A percentile compares a stretch with the other conserved stretches of the same genome.
Conservation (phyloP, 1,140 invertebrate species). For the Trypoxylus dichotomus region DNA sequence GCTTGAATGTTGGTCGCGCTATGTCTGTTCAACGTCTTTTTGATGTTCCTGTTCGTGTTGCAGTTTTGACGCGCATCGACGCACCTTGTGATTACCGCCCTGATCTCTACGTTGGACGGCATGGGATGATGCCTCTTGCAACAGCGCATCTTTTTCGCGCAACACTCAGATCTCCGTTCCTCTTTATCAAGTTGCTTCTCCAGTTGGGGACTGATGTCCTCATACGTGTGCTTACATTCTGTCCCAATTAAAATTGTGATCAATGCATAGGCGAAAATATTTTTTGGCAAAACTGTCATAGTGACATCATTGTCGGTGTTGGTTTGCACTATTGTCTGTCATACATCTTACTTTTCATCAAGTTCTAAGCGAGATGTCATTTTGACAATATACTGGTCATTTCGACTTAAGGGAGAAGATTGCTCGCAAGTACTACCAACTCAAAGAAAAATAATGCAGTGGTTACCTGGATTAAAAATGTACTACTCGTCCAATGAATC, state of each 20-base stretch:
- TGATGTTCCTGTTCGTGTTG: constrained; percentile 31
- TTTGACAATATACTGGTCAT: not conserved
- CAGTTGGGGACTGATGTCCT: not conserved
- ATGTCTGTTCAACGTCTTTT: constrained; percentile 19
- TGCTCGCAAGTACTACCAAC: no score
- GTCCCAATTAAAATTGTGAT: not conserved
- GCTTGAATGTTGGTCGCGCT: constrained; percentile 32
- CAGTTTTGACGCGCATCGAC: constrained; percentile 10
- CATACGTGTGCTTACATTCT: not conserved
- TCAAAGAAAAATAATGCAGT: no score
- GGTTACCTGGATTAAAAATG: no score
- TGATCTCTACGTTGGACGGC: constrained; percentile 47
- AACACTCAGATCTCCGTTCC: constrained; percentile 37
- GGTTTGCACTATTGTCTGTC: not conserved
- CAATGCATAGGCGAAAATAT: not conserved
- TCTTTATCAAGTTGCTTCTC: constrained; percentile 32
- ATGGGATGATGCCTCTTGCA: constrained; percentile 28
- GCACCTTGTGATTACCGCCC: constrained; percentile 45
- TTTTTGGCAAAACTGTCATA: constrained; percentile 12
- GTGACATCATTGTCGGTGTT: not conserved
- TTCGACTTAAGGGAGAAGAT: no score
- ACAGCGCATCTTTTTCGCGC: constrained; percentile 39
- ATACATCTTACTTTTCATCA: no score
- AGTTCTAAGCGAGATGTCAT: not conserved
- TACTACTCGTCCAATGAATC: no score